Evolutionary conservation across 2,797 vertebrate genomes (phyloP).

Genomic region (Hephaestus fuliginosus): DNA sequence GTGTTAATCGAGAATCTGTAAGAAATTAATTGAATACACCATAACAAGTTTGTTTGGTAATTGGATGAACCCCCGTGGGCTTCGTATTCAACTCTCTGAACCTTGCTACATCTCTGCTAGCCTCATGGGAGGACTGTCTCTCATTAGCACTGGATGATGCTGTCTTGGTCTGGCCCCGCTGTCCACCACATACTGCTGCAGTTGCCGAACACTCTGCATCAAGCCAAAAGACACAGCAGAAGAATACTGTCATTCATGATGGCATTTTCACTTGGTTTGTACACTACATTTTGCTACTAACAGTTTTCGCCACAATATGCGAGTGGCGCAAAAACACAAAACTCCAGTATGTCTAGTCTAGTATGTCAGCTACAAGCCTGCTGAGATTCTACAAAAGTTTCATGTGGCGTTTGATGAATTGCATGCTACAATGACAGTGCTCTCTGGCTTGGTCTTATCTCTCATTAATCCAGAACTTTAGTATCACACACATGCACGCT

Average conservation of each 20-base stretch:
- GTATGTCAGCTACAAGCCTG: conserved; percentile 23
- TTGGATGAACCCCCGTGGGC: conserved; percentile 56
- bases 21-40: conserved; percentile 66
- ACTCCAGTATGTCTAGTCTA: not conserved
- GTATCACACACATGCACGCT: conserved; percentile 66
- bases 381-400: conserved; percentile 30
- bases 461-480: conserved; percentile 76
- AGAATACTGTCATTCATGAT: conserved; percentile 26
- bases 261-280: not conserved
- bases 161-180: conserved; percentile 54
- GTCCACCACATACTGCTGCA: conserved; percentile 57
- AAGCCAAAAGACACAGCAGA: conserved; percentile 25
- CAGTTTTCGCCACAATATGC: conserved; percentile 3
- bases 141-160: conserved; percentile 75
- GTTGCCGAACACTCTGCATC: conserved; percentile 34
- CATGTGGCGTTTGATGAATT: conserved; percentile 49
- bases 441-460: conserved; percentile 72
- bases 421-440: conserved; percentile 43
- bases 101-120: conserved; percentile 57
- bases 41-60: conserved; percentile 72
- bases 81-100: conserved; percentile 57
- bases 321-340: conserved; percentile 3
- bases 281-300: not conserved
- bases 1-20: conserved; percentile 56
- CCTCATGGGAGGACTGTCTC: conserved; percentile 65